Evolutionary conservation across 30 jellyfish, hydroid and myxozoan genomes (phyloP), one percentile per base, ranked within the genome.

Genomic region (Aurelia aurita): DNA sequence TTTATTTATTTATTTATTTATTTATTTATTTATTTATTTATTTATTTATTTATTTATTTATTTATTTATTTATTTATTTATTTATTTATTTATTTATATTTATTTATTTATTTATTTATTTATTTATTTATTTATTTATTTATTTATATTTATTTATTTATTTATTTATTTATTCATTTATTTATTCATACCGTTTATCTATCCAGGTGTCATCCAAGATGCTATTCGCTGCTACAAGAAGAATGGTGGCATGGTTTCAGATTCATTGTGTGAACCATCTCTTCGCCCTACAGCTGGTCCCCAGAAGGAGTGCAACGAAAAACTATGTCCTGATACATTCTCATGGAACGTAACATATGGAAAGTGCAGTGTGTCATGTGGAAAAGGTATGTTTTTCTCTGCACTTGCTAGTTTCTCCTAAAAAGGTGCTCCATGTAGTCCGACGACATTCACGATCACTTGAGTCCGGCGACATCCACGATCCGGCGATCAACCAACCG

Each of bases 301-400:
- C 10, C 5, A 75, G 26, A 72, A 69, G 26, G 83, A 67, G 11
- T 87, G 96, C 45, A 62, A 26, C 9, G 59, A 58, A 26, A 74
- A 63, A 0, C 88, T 69, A 6, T 87, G 96, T 35, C 88, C 91
- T 16, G 86, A 31, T 20, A 19, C 13, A 16, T 79, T 65, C 26
- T 32, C 44, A 34, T 87, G 96, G 96, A 29, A 23, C 20, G 72
- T 49, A 11, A 26, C 28, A 18, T 69, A 23, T 57, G 63, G 71
- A 7, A 79, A 61, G n/a, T 87, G 96, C 75, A 66, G 88, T 20
- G 51, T 25, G 20, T 45, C 88, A 19, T 87, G 96, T 54, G 96
- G 96, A 13, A 65, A 82, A 47, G 96, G 96, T 87, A 25, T 16
- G 65, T 3, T 70, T 70, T 21, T 43, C 31, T 23, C 13, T 28